Conservation (phyloP, 2,888 invertebrate genomes). For the Mermis nigrescens region DNA sequence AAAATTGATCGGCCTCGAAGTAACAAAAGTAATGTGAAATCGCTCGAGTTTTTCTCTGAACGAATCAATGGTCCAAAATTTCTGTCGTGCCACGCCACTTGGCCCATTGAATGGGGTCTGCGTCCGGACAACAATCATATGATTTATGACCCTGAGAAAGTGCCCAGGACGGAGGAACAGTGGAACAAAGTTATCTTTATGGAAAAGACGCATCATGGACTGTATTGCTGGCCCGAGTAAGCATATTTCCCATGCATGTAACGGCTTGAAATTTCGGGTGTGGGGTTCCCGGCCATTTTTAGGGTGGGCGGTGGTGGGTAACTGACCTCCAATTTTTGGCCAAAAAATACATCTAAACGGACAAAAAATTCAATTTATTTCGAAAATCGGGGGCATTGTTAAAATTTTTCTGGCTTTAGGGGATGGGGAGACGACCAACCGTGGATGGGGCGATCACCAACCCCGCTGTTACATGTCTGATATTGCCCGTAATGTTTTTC, state of each 20-base stretch:
- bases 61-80: neutral
- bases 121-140: constrained; percentile 55
- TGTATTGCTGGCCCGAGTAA: constrained; percentile 41
- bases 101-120: constrained; percentile 36
- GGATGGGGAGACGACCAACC: too few species aligned
- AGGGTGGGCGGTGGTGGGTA: too few species aligned
- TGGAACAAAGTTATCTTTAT: constrained; percentile 55
- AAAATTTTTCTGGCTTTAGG: too few species aligned
- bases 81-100: neutral
- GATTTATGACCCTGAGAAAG: constrained; percentile 45
- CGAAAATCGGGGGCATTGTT: too few species aligned
- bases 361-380: too few species aligned
- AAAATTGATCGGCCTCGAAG: constrained; percentile 29
- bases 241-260: too few species aligned
- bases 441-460: constrained; percentile 3
- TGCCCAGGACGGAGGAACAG: constrained; percentile 46
- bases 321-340: too few species aligned
- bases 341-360: too few species aligned
- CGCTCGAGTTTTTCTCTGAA: neutral
- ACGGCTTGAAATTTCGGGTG: constrained; percentile 11
- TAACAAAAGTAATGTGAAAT: constrained; percentile 1
- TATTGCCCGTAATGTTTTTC: too few species aligned
- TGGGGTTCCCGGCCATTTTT: too few species aligned
- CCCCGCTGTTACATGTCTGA: neutral
- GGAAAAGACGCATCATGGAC: constrained; percentile 46